phyloP scores from a whole-genome alignment of 2,888 invertebrate species.

The Chrysodeixis includens region DNA sequence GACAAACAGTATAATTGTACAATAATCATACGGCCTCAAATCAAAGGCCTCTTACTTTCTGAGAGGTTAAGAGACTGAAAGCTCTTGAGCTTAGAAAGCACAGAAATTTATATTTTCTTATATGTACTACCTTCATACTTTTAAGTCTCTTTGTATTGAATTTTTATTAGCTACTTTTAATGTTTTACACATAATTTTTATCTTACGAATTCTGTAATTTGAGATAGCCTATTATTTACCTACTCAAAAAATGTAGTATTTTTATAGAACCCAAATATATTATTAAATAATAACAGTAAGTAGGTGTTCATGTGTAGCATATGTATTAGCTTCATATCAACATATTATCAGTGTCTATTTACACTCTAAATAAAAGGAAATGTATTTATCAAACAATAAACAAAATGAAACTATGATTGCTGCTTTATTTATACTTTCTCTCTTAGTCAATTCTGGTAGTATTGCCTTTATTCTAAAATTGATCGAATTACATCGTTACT shows the following conservation, averaged over 20 bases:
- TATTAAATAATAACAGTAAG: background rate
- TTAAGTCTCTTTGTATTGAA: background rate
- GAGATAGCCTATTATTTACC: background rate
- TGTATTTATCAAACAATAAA: constrained; percentile 80
- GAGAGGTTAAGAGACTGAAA: constrained; percentile 8
- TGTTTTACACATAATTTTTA: constrained; percentile 3
- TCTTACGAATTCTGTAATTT: background rate
- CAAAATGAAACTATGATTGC: background rate
- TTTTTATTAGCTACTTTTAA: background rate
- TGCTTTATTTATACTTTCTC: background rate
- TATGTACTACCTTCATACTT: constrained; percentile 2
- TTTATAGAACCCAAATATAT: background rate
- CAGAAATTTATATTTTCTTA: background rate
- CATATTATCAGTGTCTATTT: constrained; percentile 25
- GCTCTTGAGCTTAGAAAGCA: constrained; percentile 5
- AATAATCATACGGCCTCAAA: constrained; percentile 6
- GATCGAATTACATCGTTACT: no score
- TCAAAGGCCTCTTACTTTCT: background rate
- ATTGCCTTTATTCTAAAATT: no score
- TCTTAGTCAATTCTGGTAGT: no score
- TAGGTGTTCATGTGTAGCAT: background rate
- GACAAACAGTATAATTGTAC: background rate
- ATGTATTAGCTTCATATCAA: constrained; percentile 15
- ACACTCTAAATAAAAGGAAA: constrained; percentile 20
- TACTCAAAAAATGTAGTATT: background rate